Percentiles rank a stretch among this genome's conserved stretches.
These are phyloP conservation scores for Steinernema carpocapsae DNA, from an alignment of 2,888 invertebrate genomes.

Conservation along the genomic window DNA sequence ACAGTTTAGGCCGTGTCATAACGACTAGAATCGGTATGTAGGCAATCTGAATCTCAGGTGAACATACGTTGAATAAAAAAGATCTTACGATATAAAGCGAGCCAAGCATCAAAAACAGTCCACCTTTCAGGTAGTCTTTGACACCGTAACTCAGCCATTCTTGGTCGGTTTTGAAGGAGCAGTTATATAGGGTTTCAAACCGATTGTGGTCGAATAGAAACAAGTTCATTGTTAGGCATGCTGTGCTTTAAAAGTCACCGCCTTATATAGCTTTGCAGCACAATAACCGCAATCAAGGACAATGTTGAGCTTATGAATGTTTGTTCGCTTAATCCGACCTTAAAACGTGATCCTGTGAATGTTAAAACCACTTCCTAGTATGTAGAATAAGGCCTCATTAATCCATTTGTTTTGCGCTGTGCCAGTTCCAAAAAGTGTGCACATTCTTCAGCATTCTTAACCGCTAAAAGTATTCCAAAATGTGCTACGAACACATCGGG, in stretches of 20 bases:
- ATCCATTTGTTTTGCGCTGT: too few species aligned
- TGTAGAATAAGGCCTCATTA: too few species aligned
- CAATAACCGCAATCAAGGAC: too few species aligned
- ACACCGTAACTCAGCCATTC: constrained; percentile 13
- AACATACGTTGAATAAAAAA: background rate
- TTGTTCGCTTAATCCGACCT: too few species aligned
- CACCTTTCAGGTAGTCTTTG: background rate
- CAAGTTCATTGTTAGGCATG: background rate
- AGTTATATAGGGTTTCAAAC: constrained; percentile 7
- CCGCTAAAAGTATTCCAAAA: too few species aligned
- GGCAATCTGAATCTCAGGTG: background rate
- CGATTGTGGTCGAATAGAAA: background rate
- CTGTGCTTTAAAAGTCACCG: background rate
- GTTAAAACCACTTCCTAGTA: too few species aligned
- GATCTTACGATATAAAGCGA: background rate
- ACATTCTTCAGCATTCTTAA: too few species aligned
- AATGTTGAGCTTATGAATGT: too few species aligned
- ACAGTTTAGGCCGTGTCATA: background rate
- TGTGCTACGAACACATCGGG: too few species aligned
- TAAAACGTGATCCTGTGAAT: too few species aligned
- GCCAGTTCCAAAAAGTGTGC: too few species aligned
- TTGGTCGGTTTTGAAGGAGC: constrained; percentile 4
- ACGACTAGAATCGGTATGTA: background rate
- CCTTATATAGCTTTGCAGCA: too few species aligned
- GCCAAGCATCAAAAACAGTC: background rate